phyloP scores from a whole-genome alignment of 2,797 vertebrate genomes.

The Sebastiscus tertius region DNA sequence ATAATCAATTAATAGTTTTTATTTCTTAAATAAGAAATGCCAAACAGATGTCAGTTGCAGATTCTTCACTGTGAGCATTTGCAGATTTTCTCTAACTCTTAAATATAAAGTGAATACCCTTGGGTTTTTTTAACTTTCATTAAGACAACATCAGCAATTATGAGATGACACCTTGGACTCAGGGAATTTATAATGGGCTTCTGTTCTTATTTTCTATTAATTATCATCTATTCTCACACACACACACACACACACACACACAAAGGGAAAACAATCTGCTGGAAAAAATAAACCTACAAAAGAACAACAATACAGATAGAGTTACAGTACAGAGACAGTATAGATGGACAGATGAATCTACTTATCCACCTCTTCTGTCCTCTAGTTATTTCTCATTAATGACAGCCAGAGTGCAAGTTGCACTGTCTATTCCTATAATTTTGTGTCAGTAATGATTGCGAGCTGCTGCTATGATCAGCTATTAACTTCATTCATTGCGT shows the following conservation, averaged over 20 bases:
- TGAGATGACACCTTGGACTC: neutral
- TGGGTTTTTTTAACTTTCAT: neutral
- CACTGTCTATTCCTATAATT: neutral
- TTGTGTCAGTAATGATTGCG: neutral
- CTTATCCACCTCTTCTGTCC: neutral
- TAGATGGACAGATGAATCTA: neutral
- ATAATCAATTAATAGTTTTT: neutral
- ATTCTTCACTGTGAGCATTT: neutral
- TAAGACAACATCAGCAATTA: neutral
- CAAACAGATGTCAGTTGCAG: neutral
- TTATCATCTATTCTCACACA: neutral
- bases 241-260: too few species aligned
- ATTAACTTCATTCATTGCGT: constrained; percentile 48
- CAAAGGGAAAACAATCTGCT: neutral
- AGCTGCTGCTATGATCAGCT: constrained; percentile 13
- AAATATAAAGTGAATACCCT: neutral
- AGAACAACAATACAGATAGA: neutral
- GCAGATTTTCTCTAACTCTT: neutral
- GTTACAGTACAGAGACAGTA: neutral
- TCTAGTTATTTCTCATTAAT: neutral
- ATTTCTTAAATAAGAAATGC: neutral
- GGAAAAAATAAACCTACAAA: neutral
- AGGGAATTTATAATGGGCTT: neutral
- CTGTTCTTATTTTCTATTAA: neutral
- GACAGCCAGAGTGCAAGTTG: neutral